Conservation (phyloP, 2,888 invertebrate genomes). For the Biston betularia region DNA sequence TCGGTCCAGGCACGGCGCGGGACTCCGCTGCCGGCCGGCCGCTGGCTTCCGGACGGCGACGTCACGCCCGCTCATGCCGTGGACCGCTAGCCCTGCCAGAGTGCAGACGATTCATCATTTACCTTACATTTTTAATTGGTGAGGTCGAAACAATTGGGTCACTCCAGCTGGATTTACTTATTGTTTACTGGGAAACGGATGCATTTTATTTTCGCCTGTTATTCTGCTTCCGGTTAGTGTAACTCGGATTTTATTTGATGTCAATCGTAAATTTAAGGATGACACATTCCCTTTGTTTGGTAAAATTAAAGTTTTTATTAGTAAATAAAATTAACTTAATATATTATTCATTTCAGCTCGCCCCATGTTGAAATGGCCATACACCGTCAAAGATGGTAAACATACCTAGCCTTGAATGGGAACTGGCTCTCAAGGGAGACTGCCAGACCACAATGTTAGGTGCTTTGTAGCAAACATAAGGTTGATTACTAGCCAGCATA, state of each 20-base stretch:
- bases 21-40: conserved; percentile 67
- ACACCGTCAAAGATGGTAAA: too few relatives aligned
- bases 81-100: conserved; percentile 15
- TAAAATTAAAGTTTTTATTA: neutral
- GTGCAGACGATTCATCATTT: conserved; percentile 62
- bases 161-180: conserved; percentile 71
- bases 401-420: too few relatives aligned
- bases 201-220: conserved; percentile 55
- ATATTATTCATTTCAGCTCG: too few relatives aligned
- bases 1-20: conserved; percentile 63
- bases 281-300: conserved; percentile 7
- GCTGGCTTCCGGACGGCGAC: conserved; percentile 68
- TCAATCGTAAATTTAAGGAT: conserved; percentile 18
- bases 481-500: too few relatives aligned
- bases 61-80: conserved; percentile 31
- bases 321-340: neutral
- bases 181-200: conserved; percentile 57
- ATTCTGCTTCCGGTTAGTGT: conserved; percentile 54
- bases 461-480: too few relatives aligned
- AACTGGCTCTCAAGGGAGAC: too few relatives aligned
- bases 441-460: too few relatives aligned
- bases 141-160: conserved; percentile 84
- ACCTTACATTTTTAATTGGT: conserved; percentile 83
- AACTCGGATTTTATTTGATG: conserved; percentile 30
- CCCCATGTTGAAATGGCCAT: too few relatives aligned